Evolutionary conservation across 2,113 vertebrate species (phyloP).

Genomic region (Camelus dromedarius): DNA sequence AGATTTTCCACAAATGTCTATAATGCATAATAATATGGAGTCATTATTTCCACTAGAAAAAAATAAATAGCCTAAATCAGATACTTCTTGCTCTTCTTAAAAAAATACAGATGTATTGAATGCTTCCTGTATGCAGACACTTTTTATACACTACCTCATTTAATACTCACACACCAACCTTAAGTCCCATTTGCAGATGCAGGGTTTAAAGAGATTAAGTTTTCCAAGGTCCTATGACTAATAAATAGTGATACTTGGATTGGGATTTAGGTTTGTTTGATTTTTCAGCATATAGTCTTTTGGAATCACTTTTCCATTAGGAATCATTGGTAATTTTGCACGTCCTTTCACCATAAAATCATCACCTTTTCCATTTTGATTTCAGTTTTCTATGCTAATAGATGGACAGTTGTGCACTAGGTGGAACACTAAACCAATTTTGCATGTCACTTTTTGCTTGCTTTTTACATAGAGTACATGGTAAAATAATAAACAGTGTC

Average conservation of each 20-base stretch:
- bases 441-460: neutral
- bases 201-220: neutral
- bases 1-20: neutral
- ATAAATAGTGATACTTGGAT: neutral
- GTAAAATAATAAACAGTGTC: neutral
- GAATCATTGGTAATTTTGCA: neutral
- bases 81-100: neutral
- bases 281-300: neutral
- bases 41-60: neutral
- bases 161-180: neutral
- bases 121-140: neutral
- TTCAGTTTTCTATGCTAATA: neutral
- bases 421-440: neutral
- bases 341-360: neutral
- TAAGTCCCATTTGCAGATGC: neutral
- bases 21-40: neutral
- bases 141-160: neutral
- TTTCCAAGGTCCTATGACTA: neutral
- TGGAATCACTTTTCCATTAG: neutral
- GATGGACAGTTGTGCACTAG: neutral
- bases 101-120: neutral
- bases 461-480: neutral
- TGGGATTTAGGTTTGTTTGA: neutral
- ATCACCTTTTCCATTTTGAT: neutral
- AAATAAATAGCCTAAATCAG: neutral